Percentiles rank a stretch among this genome's conserved stretches.
These are phyloP conservation scores for Sitta carolinensis DNA, from an alignment of 2,797 vertebrate genomes.

Conservation along the genomic window DNA sequence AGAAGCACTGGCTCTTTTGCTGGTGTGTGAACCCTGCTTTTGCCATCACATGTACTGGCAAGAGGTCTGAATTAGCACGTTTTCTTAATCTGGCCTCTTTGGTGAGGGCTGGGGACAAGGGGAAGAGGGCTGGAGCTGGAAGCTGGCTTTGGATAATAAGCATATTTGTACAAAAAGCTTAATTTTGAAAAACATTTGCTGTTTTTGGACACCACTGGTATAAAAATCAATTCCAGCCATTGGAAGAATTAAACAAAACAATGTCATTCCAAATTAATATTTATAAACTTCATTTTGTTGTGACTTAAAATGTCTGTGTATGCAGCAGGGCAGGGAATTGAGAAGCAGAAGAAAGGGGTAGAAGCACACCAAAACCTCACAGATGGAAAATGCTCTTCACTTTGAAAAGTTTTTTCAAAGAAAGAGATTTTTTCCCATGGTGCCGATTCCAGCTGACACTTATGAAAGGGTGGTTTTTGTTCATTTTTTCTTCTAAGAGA, in stretches of 20 bases:
- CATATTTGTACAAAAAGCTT: not conserved
- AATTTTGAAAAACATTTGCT: not conserved
- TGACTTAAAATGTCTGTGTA: not conserved
- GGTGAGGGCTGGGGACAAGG: not conserved
- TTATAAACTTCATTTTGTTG: conserved; percentile 23
- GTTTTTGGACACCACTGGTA: not conserved
- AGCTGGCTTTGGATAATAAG: not conserved
- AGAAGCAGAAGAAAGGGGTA: not conserved
- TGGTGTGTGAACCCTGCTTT: not conserved
- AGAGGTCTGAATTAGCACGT: not conserved
- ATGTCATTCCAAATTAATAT: not conserved
- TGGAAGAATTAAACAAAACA: conserved; percentile 25
- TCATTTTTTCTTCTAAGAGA: not conserved
- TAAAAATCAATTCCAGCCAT: conserved; percentile 11
- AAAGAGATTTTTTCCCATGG: not conserved
- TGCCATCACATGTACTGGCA: not conserved
- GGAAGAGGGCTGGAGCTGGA: not conserved
- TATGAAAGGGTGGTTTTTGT: not conserved
- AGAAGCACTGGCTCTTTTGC: not conserved
- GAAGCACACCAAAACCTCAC: not conserved
- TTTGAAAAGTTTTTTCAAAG: not conserved
- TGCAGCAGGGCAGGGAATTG: not conserved
- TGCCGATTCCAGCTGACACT: not conserved
- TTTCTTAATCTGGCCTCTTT: not conserved
- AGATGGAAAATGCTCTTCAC: not conserved